Base-by-base conservation (phyloP, 1,140 invertebrate genomes). In the Teleopsis dalmanni region DNA sequence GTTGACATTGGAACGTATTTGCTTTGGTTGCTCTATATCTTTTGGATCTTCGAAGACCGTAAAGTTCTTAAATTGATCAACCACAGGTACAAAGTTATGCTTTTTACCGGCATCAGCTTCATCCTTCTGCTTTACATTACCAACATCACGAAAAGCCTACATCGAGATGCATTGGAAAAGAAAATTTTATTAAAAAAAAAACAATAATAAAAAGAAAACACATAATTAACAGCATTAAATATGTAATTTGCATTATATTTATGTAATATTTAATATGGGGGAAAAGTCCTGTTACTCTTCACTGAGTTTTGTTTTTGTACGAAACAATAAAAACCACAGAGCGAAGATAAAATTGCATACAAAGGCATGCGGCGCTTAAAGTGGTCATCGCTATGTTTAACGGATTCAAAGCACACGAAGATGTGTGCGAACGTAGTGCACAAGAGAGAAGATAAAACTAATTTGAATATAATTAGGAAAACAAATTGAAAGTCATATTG, bases 61-160 rank as follows among this genome's bases (percentile, higher is more conserved):
- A 56, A 85, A 83, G 13, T 76, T 77, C 63, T 81, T 76, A 69
- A 85, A 85, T 57, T 82, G 80, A 37, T 79, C 80, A 49, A 81
- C 77, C 22, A 78, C 80, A 22, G 77, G 58, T 31, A 60, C 69
- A 35, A 57, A 58, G 13, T 50, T 62, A 1, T 57, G 52, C 54
- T 68, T 68, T 37, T 68, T 67, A 16, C 23, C 31, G 21, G 31
- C 47, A 37, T 33, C 52, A 48, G 47, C 54, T 18, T 64, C 59
- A 48, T 54, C 47, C 3, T 41, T 42, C n/a, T 23, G 27, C 36
- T 52, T 51, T 7, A 47, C 18, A 23, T 51, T 62, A 26, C 42
- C 54, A 23, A 63, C 52, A 9, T 60, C 57, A 23, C 62, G 59
- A 10, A 65, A 52, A 23, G 53, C 62, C 58, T 63, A 38, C 10